These are phyloP conservation scores for Marasmarcha lunaedactyla DNA, from an alignment of 2,888 invertebrate genomes.

Conservation along the genomic window DNA sequence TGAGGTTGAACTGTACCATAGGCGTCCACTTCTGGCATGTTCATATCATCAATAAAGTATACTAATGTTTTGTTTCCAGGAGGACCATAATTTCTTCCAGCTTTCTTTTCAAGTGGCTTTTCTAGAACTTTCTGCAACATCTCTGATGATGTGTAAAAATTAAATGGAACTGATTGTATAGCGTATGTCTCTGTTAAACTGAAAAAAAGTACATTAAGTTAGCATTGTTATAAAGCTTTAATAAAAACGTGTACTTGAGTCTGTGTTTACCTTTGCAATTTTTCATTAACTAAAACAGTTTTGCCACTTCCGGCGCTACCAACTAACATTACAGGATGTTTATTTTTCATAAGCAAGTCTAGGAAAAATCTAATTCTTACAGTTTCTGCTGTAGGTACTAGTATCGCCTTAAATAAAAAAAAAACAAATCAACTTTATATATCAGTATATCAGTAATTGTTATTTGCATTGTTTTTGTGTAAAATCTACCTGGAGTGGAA, in stretches of 20 bases:
- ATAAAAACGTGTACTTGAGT: too few relatives aligned
- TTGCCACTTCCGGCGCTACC: constrained; percentile 95
- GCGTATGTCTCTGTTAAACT: constrained; percentile 87
- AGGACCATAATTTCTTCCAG: constrained; percentile 94
- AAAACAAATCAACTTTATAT: neutral
- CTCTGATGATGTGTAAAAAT: constrained; percentile 95
- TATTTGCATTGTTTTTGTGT: too few relatives aligned
- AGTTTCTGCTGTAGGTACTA: constrained; percentile 95
- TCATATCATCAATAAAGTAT: constrained; percentile 97
- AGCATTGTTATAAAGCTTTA: constrained; percentile 10
- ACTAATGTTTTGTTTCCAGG: constrained; percentile 93
- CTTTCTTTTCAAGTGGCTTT: constrained; percentile 96
- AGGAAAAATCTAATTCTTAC: constrained; percentile 90
- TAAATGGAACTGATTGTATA: constrained; percentile 93
- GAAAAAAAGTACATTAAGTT: too few relatives aligned
- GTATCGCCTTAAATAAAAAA: constrained; percentile 76
- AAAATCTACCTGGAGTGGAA: constrained; percentile 91
- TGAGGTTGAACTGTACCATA: constrained; percentile 98
- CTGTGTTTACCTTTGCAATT: constrained; percentile 73
- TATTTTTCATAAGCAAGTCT: constrained; percentile 88
- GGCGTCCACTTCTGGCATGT: constrained; percentile 92
- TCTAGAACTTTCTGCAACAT: constrained; percentile 94
- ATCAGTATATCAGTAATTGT: neutral
- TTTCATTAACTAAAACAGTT: constrained; percentile 84
- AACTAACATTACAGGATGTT: constrained; percentile 94